A percentile compares a stretch with the other conserved stretches of the same genome.
phyloP scores from a whole-genome alignment of 2,888 invertebrate species.

The Tuberolachnus salignus region DNA sequence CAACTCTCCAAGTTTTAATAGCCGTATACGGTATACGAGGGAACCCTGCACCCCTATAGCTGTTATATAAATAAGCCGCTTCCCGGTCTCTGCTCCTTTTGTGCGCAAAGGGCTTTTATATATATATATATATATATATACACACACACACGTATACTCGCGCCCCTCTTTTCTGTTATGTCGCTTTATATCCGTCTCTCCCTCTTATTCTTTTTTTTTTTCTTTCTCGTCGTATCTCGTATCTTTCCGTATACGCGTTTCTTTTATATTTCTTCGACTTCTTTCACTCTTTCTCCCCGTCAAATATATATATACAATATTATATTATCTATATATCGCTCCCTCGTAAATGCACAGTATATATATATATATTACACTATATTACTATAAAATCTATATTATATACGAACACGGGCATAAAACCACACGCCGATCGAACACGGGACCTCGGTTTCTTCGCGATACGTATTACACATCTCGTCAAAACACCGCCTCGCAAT shows the following conservation, averaged over 20 bases:
- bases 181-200: slow-evolving; percentile 8
- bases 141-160: no score
- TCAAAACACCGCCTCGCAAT: neutral
- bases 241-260: neutral
- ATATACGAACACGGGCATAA: no score
- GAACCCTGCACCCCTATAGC: neutral
- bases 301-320: neutral
- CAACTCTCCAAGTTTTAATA: slow-evolving; percentile 54
- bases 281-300: neutral
- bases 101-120: no score
- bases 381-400: no score
- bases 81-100: slow-evolving; percentile 36
- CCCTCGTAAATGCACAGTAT: neutral
- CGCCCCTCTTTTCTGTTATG: no score
- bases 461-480: neutral
- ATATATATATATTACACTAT: neutral
- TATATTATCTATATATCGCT: neutral
- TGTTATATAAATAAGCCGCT: slow-evolving; percentile 52
- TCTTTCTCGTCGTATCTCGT: neutral
- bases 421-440: neutral
- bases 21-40: neutral
- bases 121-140: no score
- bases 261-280: slow-evolving; percentile 6
- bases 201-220: neutral
- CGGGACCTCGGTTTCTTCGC: neutral